Evolutionary conservation across 2,113 vertebrate genomes (phyloP), one percentile per base, ranked within the genome.

Genomic region (Carassius gibelio): DNA sequence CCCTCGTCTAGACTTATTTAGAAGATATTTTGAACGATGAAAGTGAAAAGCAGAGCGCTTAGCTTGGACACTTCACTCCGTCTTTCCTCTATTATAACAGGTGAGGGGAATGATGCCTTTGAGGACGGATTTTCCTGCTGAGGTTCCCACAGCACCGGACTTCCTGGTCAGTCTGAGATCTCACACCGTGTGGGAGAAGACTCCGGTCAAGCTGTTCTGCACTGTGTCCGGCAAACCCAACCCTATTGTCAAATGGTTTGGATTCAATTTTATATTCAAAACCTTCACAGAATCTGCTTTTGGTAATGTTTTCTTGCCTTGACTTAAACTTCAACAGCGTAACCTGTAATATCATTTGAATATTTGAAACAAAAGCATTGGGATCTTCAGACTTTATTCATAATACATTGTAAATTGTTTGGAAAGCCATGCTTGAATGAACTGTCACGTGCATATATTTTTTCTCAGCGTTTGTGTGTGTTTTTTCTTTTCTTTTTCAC

Each of bases 161-260:
- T 97, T 99, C 88, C 90, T 99, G 77, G 95, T 99, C 80, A 95
- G 95, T 23, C 92, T 99, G 88, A 93, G 97, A 76, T 94, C 97
- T 26, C 98, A 99, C 85, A 98, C 96, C 0, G 93, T 99, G 85
- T 99, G 98, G 98, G 97, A 98, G 91, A 95, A 94, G 89, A 97
- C 96, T 83, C 91, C 96, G 0, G 96, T 99, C 88, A 97, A 93
- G 64, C 95, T 99, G n/a, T 97, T 96, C 91, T 98, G 97, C 91
- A 99, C 98, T 0, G 96, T 98, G 10, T 93, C 96, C 85, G 98
- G 98, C 64, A 96, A 94, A 89, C 98, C 98, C 0, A 94, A 93
- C 0, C 98, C 98, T 11, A 87, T 96, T 57, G 97, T 99, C 88
- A 97, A 97, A 94, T 99, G 98, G 98, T 99, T 90, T 93, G 96